Evolutionary conservation across 2,113 vertebrate genomes (phyloP).

Genomic region (Stomatorhinus ivindoensis): DNA sequence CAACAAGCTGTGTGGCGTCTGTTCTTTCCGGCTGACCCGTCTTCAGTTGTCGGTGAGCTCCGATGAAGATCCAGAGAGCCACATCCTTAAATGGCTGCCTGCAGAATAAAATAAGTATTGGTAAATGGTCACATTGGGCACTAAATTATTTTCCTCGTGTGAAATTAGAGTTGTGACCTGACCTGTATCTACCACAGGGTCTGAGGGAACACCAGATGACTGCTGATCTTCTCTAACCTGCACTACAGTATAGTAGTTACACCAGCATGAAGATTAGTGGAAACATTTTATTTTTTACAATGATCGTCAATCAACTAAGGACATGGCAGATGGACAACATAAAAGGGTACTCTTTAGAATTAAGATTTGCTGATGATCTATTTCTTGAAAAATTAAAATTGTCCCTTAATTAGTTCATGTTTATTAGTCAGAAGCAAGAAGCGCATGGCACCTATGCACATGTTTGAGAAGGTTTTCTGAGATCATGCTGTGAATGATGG

Average conservation of each 20-base stretch:
- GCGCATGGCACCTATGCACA: neutral
- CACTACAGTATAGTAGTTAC: neutral
- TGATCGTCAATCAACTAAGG: neutral
- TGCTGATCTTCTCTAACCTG: neutral
- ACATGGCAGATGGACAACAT: neutral
- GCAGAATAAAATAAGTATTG: neutral
- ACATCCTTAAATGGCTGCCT: neutral
- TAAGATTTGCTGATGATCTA: neutral
- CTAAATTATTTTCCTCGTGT: neutral
- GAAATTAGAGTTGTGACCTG: neutral
- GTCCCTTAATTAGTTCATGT: neutral
- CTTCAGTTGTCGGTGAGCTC: neutral
- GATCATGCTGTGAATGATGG: constrained; percentile 2
- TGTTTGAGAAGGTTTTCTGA: neutral
- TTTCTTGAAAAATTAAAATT: neutral
- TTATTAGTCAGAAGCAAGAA: neutral
- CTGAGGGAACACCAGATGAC: neutral
- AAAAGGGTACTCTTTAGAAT: neutral
- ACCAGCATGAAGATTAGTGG: neutral
- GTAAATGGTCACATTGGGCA: neutral
- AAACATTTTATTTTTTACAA: neutral
- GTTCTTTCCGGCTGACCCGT: neutral
- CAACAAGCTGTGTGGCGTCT: neutral
- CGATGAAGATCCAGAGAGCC: neutral
- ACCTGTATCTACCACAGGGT: neutral